A percentile compares a stretch with the other conserved stretches of the same genome.
Conservation (phyloP, 2,113 vertebrate species). For the Gymnocephalus cernua region DNA sequence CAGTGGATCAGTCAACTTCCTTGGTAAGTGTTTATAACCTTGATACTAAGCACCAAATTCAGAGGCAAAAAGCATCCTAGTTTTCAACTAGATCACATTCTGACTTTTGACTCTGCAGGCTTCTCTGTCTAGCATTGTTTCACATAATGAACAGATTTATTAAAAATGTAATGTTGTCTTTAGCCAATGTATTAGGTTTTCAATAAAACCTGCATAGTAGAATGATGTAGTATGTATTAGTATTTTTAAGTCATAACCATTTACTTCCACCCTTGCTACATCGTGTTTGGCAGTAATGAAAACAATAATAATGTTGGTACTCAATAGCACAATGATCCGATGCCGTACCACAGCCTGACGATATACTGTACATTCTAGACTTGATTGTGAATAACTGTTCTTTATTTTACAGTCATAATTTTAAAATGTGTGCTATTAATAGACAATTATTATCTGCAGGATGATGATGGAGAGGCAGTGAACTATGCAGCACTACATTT, state of each 20-base stretch:
- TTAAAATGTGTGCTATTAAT: background rate
- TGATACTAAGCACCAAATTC: background rate
- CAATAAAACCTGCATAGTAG: background rate
- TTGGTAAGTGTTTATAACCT: constrained; percentile 14
- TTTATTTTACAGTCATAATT: background rate
- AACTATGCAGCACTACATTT: constrained; percentile 33
- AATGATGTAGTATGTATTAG: background rate
- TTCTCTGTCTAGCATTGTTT: background rate
- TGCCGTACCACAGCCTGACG: background rate
- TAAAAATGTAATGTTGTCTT: background rate
- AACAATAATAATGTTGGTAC: no score
- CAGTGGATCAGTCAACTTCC: background rate
- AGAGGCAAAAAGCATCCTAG: background rate
- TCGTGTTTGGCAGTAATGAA: no score
- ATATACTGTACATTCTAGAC: background rate
- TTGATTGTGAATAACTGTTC: background rate
- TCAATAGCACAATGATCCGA: no score
- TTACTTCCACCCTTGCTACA: no score
- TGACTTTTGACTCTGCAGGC: background rate
- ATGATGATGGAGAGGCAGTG: background rate
- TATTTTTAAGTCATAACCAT: no score
- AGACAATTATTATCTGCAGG: background rate
- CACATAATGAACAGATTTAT: background rate
- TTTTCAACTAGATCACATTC: background rate
- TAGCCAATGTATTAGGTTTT: background rate